Evolutionary conservation across 2,888 invertebrate species (phyloP).

Genomic region (Leptinotarsa rubiginosa): DNA sequence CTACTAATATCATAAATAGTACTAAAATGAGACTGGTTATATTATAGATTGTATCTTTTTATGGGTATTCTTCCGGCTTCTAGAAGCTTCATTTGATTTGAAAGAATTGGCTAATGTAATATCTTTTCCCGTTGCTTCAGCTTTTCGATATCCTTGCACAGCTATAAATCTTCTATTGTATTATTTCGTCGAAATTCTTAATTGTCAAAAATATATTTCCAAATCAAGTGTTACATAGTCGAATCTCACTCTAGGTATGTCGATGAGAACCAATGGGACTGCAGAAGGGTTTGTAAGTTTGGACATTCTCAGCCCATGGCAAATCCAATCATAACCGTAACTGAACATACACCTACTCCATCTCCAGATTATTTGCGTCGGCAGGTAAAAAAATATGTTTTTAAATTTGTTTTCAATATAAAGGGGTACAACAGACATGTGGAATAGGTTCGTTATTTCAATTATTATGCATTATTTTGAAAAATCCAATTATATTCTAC

Average conservation of each 20-base stretch:
- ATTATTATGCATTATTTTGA: too few species aligned
- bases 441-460: too few species aligned
- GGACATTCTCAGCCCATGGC: constrained; percentile 75
- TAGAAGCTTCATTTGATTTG: constrained; percentile 30
- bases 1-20: too few species aligned
- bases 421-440: too few species aligned
- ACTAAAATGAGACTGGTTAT: too few species aligned
- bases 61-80: constrained; percentile 37
- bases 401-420: too few species aligned
- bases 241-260: constrained; percentile 71
- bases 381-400: constrained; percentile 70
- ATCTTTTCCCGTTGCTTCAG: constrained; percentile 30
- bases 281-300: constrained; percentile 69
- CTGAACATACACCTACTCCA: constrained; percentile 93
- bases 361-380: constrained; percentile 88
- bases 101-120: constrained; percentile 45
- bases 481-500: too few species aligned
- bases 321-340: constrained; percentile 96
- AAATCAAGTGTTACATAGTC: background rate
- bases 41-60: constrained; percentile 22
- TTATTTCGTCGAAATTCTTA: constrained; percentile 2
- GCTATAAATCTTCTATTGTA: constrained; percentile 18
- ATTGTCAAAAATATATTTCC: background rate
- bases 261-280: constrained; percentile 77
- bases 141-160: constrained; percentile 32